These are phyloP conservation scores for Thelaira solivaga DNA, from an alignment of 2,888 invertebrate genomes.

Conservation along the genomic window DNA sequence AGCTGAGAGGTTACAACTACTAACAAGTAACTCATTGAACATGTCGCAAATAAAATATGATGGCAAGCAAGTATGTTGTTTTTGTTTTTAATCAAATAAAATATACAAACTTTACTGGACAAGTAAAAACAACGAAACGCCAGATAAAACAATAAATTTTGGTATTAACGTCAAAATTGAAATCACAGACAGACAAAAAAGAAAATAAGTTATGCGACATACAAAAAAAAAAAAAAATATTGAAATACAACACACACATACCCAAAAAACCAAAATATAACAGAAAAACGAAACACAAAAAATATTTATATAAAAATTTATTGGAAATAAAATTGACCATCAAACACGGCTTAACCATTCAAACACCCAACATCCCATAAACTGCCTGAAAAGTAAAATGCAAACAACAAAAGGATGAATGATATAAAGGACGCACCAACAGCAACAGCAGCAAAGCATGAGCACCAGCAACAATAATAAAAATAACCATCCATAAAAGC, in stretches of 20 bases:
- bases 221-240: neutral
- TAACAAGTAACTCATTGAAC: neutral
- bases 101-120: slow-evolving; percentile 20
- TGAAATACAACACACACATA: slow-evolving; percentile 38
- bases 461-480: neutral
- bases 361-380: slow-evolving; percentile 32
- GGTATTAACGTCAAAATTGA: slow-evolving; percentile 63
- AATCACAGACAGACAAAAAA: slow-evolving; percentile 51
- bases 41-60: slow-evolving; percentile 26
- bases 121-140: slow-evolving; percentile 17
- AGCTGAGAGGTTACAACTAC: neutral
- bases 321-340: slow-evolving; percentile 52
- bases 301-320: neutral
- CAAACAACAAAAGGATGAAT: slow-evolving; percentile 19
- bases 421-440: slow-evolving; percentile 1
- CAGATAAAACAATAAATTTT: slow-evolving; percentile 64
- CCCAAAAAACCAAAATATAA: slow-evolving; percentile 36
- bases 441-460: neutral
- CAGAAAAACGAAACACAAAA: slow-evolving; percentile 32
- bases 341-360: slow-evolving; percentile 53
- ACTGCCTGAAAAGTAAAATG: slow-evolving; percentile 12
- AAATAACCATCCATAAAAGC: neutral
- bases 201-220: too few relatives aligned
- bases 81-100: neutral
- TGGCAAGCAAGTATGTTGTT: neutral